Evolutionary conservation across 2,888 invertebrate species (phyloP).

Genomic region (Tuta absoluta): DNA sequence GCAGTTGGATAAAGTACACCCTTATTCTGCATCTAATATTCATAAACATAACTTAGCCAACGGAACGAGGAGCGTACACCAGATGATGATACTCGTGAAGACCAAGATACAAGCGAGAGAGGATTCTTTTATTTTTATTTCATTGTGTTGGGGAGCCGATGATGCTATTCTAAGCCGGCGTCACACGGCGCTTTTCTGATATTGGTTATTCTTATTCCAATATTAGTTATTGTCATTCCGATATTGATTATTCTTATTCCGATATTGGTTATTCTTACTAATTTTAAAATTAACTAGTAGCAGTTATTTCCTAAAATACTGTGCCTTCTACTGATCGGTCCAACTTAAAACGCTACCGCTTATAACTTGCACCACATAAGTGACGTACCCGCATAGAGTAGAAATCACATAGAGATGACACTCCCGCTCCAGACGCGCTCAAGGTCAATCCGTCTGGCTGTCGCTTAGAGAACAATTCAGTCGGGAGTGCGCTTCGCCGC

Average conservation of each 20-base stretch:
- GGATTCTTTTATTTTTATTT: neutral
- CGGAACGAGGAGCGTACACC: constrained; percentile 22
- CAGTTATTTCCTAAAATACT: neutral
- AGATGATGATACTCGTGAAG: constrained; percentile 8
- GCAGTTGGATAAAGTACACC: constrained; percentile 4
- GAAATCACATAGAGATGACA: no score
- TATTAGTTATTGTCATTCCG: no score
- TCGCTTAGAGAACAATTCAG: no score
- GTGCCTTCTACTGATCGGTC: neutral
- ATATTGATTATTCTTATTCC: neutral
- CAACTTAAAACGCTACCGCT: neutral
- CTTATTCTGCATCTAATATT: constrained; percentile 41
- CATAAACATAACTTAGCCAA: constrained; percentile 34
- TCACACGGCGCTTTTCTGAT: neutral
- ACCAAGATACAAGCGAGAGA: neutral
- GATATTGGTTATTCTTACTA: no score
- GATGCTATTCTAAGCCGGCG: no score
- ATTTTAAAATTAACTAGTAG: no score
- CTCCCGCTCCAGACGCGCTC: no score
- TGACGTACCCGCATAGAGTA: constrained; percentile 15
- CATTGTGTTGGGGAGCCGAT: no score
- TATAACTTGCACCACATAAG: constrained; percentile 1
- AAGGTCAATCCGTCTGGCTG: no score
- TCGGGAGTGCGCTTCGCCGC: no score
- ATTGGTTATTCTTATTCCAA: neutral